phyloP scores from a whole-genome alignment of 1,140 invertebrate species.

The Anoplolepis gracilipes region DNA sequence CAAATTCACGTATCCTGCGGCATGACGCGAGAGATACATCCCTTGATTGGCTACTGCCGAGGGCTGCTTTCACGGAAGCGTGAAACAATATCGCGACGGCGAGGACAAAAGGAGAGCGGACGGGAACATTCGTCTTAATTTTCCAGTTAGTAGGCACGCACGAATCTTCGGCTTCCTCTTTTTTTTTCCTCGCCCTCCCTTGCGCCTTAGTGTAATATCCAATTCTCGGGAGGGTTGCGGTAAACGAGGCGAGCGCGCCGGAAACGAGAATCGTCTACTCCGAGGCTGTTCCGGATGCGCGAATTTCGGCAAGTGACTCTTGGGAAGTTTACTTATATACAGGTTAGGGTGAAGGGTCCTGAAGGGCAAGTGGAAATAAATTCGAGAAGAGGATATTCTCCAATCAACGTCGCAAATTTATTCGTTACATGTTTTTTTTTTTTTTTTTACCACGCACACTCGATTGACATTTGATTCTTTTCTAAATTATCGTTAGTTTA shows the following conservation, averaged over 20 bases:
- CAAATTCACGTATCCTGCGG: constrained; percentile 53
- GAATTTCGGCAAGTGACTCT: background rate
- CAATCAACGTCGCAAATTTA: background rate
- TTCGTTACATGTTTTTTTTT: background rate
- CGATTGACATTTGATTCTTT: background rate
- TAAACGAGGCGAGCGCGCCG: constrained; percentile 40
- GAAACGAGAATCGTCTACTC: constrained; percentile 48
- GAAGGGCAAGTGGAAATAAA: background rate
- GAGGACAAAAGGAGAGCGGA: constrained; percentile 6
- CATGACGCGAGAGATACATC: constrained; percentile 37
- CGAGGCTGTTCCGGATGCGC: constrained; percentile 2
- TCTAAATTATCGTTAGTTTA: background rate
- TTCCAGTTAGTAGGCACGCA: constrained; percentile 59
- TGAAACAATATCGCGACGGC: constrained; percentile 66
- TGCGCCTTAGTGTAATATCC: constrained; percentile 50
- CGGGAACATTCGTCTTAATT: constrained; percentile 64
- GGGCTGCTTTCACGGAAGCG: constrained; percentile 56
- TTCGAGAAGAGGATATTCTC: background rate
- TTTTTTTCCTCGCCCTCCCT: background rate
- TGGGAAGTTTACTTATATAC: background rate
- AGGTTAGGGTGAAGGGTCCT: too few relatives aligned
- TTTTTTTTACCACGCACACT: background rate
- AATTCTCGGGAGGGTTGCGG: constrained; percentile 63
- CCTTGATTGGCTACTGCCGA: constrained; percentile 60
- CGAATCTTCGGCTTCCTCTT: background rate